A percentile compares a stretch with the other conserved stretches of the same genome.
Conservation (phyloP, 2,797 vertebrate genomes). For the Megalops cyprinoides region DNA sequence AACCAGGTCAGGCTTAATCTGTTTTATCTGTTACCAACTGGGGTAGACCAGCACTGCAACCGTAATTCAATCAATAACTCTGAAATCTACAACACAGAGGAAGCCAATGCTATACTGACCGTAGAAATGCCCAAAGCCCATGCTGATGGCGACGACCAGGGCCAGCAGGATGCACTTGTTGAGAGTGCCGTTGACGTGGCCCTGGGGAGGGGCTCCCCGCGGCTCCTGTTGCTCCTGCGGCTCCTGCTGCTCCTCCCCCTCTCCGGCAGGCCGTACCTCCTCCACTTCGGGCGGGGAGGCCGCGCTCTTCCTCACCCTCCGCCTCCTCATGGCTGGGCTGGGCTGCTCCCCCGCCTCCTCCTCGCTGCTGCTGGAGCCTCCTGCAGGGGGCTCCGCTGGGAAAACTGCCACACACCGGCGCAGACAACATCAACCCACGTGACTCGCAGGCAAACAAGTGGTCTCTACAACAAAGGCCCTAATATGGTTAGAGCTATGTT, state of each 20-base stretch:
- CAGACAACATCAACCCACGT: background rate
- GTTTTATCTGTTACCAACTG: background rate
- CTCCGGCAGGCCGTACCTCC: constrained; percentile 24
- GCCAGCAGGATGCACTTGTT: constrained; percentile 85
- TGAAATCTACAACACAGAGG: background rate
- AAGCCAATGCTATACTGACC: constrained; percentile 68
- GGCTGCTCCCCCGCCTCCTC: constrained; percentile 75
- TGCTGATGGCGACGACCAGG: constrained; percentile 85
- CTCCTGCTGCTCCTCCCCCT: constrained; percentile 35
- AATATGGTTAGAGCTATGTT: background rate
- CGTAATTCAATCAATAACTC: background rate
- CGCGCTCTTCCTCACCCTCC: constrained; percentile 62
- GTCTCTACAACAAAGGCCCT: background rate
- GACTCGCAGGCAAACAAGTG: background rate
- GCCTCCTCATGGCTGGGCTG: constrained; percentile 61
- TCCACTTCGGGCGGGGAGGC: constrained; percentile 64
- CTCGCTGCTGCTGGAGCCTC: constrained; percentile 77
- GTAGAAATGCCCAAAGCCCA: constrained; percentile 90
- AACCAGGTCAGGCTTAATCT: background rate
- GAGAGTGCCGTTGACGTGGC: constrained; percentile 68
- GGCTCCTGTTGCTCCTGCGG: constrained; percentile 36
- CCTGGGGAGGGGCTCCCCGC: constrained; percentile 21
- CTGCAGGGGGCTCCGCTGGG: constrained; percentile 53
- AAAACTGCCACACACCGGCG: constrained; percentile 57
- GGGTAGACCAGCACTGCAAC: background rate